Evolutionary conservation across 2,113 vertebrate species (phyloP), one percentile per base, ranked within the genome.

Genomic region (rabbit (Oryctolagus cuniculus)): DNA sequence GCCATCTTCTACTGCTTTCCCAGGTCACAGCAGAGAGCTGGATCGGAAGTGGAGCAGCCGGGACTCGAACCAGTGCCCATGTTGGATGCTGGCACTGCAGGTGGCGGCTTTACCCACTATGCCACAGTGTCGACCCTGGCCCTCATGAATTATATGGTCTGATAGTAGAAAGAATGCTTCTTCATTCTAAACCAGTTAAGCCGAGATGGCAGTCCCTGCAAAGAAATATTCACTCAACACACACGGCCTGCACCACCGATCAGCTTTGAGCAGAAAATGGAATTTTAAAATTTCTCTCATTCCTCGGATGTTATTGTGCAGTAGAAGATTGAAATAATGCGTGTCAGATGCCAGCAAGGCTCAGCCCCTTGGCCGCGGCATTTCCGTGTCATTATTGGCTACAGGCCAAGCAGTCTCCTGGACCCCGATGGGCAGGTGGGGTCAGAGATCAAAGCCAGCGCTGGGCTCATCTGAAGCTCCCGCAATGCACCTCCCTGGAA

Each of bases 101-200:
- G 44, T 6, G 44, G 44, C 44, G 5, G 44, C 44, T 44, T 44
- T 44, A 44, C 44, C 44, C 7, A 6, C 44, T 44, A 6, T 44
- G 44, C 44, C 7, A 44, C 44, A 44, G 44, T 44, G 44, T 44
- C 44, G 44, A 44, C 44, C 44, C 44, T 44, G 44, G 44, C 44
- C 44, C 44, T 44, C 44, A 44, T 44, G 31, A 85, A 74, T 96
- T 78, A 87, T 19, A 92, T 0, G 34, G 53, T 25, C 67, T 80
- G 58, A n/a, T 86, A 29, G 55, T 34, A 55, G 88, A 83, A 95
- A 93, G 74, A 93, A 95, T 74, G 55, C 66, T 95, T 93, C 92
- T 95, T 79, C 95, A 87, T 92, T 87, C 73, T 87, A 96, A 97
- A 83, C 74, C 93, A 96, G 93, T 88, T 87, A 90, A 86, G 36